Conservation (phyloP, 1,140 invertebrate species). For the Drosophila quadrilineata region DNA sequence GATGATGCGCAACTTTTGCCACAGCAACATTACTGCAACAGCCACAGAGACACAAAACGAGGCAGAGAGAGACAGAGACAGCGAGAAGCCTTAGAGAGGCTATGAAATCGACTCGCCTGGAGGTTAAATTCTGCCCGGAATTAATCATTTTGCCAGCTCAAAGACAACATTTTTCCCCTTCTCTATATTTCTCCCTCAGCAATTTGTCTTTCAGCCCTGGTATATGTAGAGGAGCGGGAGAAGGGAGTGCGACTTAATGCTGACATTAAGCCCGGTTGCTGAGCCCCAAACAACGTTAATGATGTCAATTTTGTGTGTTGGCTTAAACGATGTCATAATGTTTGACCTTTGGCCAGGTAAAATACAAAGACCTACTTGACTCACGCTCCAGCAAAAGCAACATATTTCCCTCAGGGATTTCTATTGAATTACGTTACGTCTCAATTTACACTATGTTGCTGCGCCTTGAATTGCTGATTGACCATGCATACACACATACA, state of each 20-base stretch:
- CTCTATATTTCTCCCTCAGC: no score
- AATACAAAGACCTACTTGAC: conserved; percentile 7
- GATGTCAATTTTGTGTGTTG: conserved; percentile 25
- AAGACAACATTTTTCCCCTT: no score
- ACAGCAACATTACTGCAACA: conserved; percentile 20
- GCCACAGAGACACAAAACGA: not conserved
- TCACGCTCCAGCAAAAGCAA: no score
- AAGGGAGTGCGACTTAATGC: not conserved
- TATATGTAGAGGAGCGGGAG: no score
- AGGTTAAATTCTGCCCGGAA: not conserved
- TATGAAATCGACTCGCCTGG: no score
- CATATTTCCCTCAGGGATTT: no score
- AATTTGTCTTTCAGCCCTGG: no score
- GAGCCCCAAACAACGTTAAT: conserved; percentile 16
- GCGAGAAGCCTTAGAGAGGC: not conserved
- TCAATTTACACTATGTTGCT: no score
- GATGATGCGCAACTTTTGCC: conserved; percentile 53
- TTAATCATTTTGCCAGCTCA: conserved; percentile 10
- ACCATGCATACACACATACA: no score
- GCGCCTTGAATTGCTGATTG: no score
- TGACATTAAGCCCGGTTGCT: conserved; percentile 12
- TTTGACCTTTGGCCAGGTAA: conserved; percentile 42
- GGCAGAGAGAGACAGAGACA: not conserved
- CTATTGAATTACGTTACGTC: conserved; percentile 44
- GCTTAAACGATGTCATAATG: conserved; percentile 20